Evolutionary conservation across 2,797 vertebrate species (phyloP), one percentile per base, ranked within the genome.

Genomic region (Brachymystax lenok): DNA sequence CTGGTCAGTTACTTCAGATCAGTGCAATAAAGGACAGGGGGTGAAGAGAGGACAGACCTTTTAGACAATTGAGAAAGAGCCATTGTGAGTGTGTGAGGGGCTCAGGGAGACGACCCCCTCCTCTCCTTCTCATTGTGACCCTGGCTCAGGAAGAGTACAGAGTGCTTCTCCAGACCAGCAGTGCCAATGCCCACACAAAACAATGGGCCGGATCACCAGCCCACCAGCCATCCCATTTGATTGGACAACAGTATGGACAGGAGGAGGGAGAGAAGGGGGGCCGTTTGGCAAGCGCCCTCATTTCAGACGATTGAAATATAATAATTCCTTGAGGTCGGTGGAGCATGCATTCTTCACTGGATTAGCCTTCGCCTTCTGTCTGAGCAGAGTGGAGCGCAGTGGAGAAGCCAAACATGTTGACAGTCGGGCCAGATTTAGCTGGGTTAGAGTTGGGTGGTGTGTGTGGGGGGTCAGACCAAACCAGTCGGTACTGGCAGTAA

Each of bases 321-420:
- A 82, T 80, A 71, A 83, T 82, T 81, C 82, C 82, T 85, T 7
- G 69, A 83, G 82, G 79, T 81, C 67, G 54, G 72, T 79, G 67
- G 79, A 73, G 79, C 64, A 61, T 67, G 80, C 79, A 84, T 86
- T 86, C 82, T 86, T 86, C 82, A 79, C 77, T 81, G 85, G 85
- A 86, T 86, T 81, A 81, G 85, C 74, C 80, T 76, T 80, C 27
- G 52, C 52, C 52, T 61, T 69, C 68, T 69, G 68, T 69, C 68
- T 50, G 35, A 59, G 52, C 3, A 21, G 69, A 66, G 64, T 40
- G 68, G 40, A 40, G 68, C 6, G 40, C 12, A 6, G 16, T 54
- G 71, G 51, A 72, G 51, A 52, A 72, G 51, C 50, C 24, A 33
- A 75, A 82, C 71, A 83, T 73, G 51, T 46, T 54, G 71, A 72